A percentile compares a stretch with the other conserved stretches of the same genome.
Evolutionary conservation across 2,888 invertebrate genomes (phyloP).

Genomic region (Drosophila birchii): DNA sequence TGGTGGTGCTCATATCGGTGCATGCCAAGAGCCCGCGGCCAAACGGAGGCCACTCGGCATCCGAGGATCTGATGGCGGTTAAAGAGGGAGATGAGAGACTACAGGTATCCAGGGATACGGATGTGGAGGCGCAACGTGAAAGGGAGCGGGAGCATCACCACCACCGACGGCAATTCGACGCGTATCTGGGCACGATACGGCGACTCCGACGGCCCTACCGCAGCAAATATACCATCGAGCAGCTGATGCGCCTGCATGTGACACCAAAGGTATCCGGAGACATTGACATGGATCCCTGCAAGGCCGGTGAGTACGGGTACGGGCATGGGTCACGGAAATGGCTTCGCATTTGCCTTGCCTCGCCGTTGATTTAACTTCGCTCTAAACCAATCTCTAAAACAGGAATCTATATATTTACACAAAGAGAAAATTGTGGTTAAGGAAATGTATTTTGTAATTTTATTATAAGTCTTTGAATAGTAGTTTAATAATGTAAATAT

Average conservation of each 20-base stretch:
- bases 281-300: constrained; percentile 93
- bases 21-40: constrained; percentile 80
- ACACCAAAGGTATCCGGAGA: constrained; percentile 89
- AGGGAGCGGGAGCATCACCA: constrained; percentile 48
- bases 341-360: constrained; percentile 38
- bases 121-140: constrained; percentile 37
- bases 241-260: constrained; percentile 88
- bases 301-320: constrained; percentile 89
- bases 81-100: constrained; percentile 27
- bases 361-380: constrained; percentile 34
- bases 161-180: constrained; percentile 32
- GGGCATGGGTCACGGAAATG: constrained; percentile 29
- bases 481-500: not conserved
- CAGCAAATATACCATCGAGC: constrained; percentile 88
- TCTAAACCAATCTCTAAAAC: constrained; percentile 43
- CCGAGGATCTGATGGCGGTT: constrained; percentile 46
- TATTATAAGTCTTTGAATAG: not conserved
- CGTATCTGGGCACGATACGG: constrained; percentile 36
- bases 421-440: not conserved
- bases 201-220: constrained; percentile 69
- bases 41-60: constrained; percentile 43
- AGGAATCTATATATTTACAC: constrained; percentile 23
- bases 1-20: constrained; percentile 79
- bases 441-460: too few relatives aligned
- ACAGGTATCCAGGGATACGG: constrained; percentile 4